These are phyloP conservation scores for Pantelozetes paolii DNA, from an alignment of 2,888 invertebrate species.

Conservation along the genomic window DNA sequence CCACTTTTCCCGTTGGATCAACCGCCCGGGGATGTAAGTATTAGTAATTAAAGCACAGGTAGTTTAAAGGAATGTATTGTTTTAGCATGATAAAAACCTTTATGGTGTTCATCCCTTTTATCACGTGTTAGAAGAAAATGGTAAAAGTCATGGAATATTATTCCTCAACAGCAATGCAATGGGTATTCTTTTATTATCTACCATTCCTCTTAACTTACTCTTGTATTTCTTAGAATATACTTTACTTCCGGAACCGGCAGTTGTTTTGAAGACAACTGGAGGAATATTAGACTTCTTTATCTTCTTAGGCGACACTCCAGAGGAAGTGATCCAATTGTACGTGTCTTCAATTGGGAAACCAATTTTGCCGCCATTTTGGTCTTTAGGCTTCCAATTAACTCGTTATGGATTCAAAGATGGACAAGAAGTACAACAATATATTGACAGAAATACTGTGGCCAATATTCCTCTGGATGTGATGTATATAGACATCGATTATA, in stretches of 20 bases:
- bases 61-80: too few species aligned
- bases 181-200: constrained; percentile 52
- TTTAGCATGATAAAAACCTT: too few species aligned
- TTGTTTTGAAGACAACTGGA: constrained; percentile 76
- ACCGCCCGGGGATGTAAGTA: constrained; percentile 74
- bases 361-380: constrained; percentile 80
- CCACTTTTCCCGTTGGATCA: constrained; percentile 54
- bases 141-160: constrained; percentile 64
- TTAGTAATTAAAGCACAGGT: not conserved
- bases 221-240: constrained; percentile 55
- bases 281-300: constrained; percentile 75
- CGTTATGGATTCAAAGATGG: constrained; percentile 62
- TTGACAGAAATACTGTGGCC: constrained; percentile 66
- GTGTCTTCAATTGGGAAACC: constrained; percentile 68
- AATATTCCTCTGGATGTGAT: constrained; percentile 68
- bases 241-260: constrained; percentile 72
- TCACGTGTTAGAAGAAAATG: constrained; percentile 67
- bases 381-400: constrained; percentile 80
- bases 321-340: constrained; percentile 55
- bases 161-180: constrained; percentile 80
- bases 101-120: constrained; percentile 84
- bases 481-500: constrained; percentile 82
- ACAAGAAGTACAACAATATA: constrained; percentile 63
- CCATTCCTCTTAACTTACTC: too few species aligned
- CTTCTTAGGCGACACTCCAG: constrained; percentile 69